These are phyloP conservation scores for Limnephilus lunatus DNA, from an alignment of 2,888 invertebrate genomes.

Conservation along the genomic window DNA sequence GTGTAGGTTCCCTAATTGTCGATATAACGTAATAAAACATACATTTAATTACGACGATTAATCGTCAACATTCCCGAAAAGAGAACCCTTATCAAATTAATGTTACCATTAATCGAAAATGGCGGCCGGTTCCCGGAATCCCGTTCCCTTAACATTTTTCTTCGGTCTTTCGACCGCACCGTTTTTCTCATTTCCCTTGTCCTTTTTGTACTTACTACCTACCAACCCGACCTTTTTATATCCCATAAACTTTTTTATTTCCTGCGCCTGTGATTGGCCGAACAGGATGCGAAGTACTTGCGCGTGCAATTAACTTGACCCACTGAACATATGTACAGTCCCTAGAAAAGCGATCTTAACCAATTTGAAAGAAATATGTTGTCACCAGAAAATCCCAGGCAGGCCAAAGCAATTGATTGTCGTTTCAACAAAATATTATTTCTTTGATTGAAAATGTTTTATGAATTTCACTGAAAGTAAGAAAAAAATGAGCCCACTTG, in stretches of 20 bases:
- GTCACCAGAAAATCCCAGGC: background rate
- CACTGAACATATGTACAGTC: background rate
- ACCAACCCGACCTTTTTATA: constrained; percentile 44
- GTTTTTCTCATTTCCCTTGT: constrained; percentile 50
- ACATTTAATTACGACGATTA: constrained; percentile 41
- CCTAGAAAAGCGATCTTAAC: background rate
- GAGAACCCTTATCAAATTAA: constrained; percentile 50
- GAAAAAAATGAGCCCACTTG: no score
- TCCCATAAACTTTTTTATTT: constrained; percentile 54
- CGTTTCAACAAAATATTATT: background rate
- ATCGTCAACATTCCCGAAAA: constrained; percentile 42
- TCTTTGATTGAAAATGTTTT: background rate
- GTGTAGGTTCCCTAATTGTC: constrained; percentile 32
- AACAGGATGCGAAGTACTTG: constrained; percentile 43
- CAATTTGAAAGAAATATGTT: background rate
- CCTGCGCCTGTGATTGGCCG: constrained; percentile 47
- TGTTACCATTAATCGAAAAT: constrained; percentile 51
- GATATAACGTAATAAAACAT: constrained; percentile 45
- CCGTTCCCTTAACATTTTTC: constrained; percentile 38
- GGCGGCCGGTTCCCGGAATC: constrained; percentile 34
- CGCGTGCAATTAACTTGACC: constrained; percentile 51
- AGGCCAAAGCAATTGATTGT: background rate
- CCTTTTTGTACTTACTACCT: constrained; percentile 34
- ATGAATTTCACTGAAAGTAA: background rate
- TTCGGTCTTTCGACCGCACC: constrained; percentile 37